Base-by-base conservation (phyloP, 2,797 vertebrate genomes). In the Syngnathus rostellatus region DNA sequence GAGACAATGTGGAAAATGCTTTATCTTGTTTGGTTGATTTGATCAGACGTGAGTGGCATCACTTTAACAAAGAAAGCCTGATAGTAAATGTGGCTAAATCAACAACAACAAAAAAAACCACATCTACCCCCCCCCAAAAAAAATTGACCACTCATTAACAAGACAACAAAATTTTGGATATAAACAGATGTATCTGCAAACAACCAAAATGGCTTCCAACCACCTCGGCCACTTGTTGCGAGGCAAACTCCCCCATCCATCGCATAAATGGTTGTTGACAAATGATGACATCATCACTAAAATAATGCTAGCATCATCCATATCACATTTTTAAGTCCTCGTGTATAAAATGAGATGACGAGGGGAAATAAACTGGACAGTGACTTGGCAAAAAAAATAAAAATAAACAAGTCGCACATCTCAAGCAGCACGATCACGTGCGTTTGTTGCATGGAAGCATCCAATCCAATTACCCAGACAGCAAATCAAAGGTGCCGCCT, bases 401-500 rank as follows among this genome's bases (percentile, higher is more conserved):
- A 25, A 10, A 23, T 1, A 53, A 53, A 25, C 25, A 14, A 55
- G 12, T 37, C 25, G 5, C 25, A 1, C 25, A 31, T 37, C 23
- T 31, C 31, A 31, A 31, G 31, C 31, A 4, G 31, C 53, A 6
- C 14, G 9, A 6, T 55, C 23, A 8, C 21, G 17, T 57, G 4
- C 54, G 12, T 59, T 7, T 11, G 38, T 21, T 14, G 9, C 19
- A 21, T 60, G 3, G 2, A 59, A 3, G 17, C 37, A 12, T 19
- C 16, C 41, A 62, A 62, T 45, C 21, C 25, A 2, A 62, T 62
- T 23, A 40, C 57, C 38, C 57, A 39, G 37, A 59, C 37, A 2
- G 38, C 10, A 31, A 11, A 9, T 39, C 11, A 62, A 45, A 62
- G 12, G 60, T 62, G 11, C 10, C 31, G 31, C 67, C 90, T 46